Evolutionary conservation across 2,113 vertebrate species (phyloP), one percentile per base, ranked within the genome.

Genomic region (Mesocricetus auratus): DNA sequence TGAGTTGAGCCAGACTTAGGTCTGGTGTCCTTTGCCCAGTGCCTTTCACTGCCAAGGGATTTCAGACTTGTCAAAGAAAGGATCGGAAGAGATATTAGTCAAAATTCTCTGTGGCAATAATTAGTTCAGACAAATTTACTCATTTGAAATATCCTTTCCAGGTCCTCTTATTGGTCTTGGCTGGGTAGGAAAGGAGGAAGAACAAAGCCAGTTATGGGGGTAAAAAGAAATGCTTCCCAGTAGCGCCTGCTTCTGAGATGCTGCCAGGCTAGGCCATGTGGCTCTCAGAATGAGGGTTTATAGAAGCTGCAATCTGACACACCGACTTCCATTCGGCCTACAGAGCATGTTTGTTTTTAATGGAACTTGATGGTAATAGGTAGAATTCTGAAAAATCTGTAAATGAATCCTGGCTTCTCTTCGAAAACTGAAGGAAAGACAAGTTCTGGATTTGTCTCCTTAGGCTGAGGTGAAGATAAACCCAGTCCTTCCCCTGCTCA

Each of bases 281-380:
- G 94, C 74, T 88, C 77, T 86, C 58, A 22, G 92, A 94, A 73
- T 86, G 97, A 91, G 94, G 93, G 96, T 96, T 96, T 95, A 97
- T 96, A 94, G 64, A 96, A 94, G 39, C 85, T 87, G 56, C 90
- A 94, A 47, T 19, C 93, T 86, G 92, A 94, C 93, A 88, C 53
- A 29, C 2, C 0, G 91, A 3, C 2, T 56, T 92, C 93, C 77
- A 77, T 90, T 92, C 89, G 88, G 90, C 71, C 12, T 33, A 9
- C 3, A 21, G 36, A 69, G 50, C 74, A 33, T 95, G 42, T 89
- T 86, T 89, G 53, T 78, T 96, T 94, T 96, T 94, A 58, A 85
- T 90, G 87, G 7, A 87, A 87, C 39, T 96, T 86, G 60, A 78
- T 82, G 64, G 50, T 94, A 79, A 92, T 95, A 77, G 93, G 94